Evolutionary conservation across 2,113 vertebrate species (phyloP).

Genomic region (Protomyctophum bolini): DNA sequence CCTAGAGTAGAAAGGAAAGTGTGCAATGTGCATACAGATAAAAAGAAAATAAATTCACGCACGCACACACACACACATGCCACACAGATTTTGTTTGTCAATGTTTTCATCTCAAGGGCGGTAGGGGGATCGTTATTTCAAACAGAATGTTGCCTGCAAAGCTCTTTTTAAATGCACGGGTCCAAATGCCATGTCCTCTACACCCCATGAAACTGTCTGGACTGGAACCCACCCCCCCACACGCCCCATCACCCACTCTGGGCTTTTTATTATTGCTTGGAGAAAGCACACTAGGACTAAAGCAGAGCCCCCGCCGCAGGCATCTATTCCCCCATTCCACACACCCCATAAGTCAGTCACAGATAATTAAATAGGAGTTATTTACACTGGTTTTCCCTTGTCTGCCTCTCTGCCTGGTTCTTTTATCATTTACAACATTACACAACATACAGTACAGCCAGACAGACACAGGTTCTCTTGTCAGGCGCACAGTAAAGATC

Average conservation of each 20-base stretch:
- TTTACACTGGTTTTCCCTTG: constrained; percentile 79
- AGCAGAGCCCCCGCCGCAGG: constrained; percentile 74
- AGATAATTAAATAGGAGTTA: constrained; percentile 85
- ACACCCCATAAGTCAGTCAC: constrained; percentile 85
- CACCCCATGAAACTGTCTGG: constrained; percentile 83
- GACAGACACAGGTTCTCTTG: constrained; percentile 45
- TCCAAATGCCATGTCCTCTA: constrained; percentile 79
- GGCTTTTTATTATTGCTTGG: constrained; percentile 76
- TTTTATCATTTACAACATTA: constrained; percentile 70
- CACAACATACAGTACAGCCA: constrained; percentile 39
- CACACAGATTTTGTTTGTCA: constrained; percentile 71
- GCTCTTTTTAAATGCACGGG: constrained; percentile 72
- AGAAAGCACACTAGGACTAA: constrained; percentile 71
- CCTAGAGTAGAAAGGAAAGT: constrained; percentile 51
- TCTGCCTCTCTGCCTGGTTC: constrained; percentile 61
- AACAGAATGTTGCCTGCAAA: constrained; percentile 73
- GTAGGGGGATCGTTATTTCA: constrained; percentile 75
- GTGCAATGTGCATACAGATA: constrained; percentile 70
- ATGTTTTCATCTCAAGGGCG: constrained; percentile 68
- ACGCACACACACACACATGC: background rate
- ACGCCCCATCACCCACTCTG: constrained; percentile 52
- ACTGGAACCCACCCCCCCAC: constrained; percentile 53
- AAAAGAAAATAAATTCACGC: too few relatives aligned
- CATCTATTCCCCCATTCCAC: constrained; percentile 80
- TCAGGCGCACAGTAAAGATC: constrained; percentile 37